phyloP scores from a whole-genome alignment of 2,888 invertebrate species.

The Drosophila peninsularis region DNA sequence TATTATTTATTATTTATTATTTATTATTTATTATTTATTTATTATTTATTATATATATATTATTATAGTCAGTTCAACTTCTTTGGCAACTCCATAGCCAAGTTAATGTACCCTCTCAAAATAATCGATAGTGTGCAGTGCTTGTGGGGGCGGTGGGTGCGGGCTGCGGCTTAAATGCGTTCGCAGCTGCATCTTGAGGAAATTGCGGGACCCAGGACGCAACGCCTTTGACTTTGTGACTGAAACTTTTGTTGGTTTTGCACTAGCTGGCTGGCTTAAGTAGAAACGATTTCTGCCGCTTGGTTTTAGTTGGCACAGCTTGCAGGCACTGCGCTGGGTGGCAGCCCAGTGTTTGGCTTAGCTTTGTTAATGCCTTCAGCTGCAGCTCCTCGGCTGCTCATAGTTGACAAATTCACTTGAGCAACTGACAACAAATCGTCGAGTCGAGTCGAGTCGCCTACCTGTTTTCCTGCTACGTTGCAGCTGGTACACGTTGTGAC shows the following conservation, averaged over 20 bases:
- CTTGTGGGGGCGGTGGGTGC: not conserved
- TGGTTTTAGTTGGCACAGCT: conserved; percentile 33
- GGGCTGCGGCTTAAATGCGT: conserved; percentile 35
- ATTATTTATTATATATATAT: too few relatives aligned
- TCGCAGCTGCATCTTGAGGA: conserved; percentile 48
- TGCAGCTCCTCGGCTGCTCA: conserved; percentile 28
- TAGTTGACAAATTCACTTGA: conserved; percentile 55
- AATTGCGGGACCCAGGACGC: conserved; percentile 38
- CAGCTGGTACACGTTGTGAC: not conserved
- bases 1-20: too few relatives aligned
- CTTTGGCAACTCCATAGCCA: conserved; percentile 1
- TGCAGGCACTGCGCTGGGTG: conserved; percentile 3
- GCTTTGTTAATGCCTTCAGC: conserved; percentile 25
- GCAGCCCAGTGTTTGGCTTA: conserved; percentile 8
- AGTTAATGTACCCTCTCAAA: conserved; percentile 33
- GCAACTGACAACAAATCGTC: conserved; percentile 37
- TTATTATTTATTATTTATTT: too few relatives aligned
- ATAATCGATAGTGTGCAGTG: conserved; percentile 14
- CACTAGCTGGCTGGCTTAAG: conserved; percentile 27
- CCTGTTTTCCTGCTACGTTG: conserved; percentile 3
- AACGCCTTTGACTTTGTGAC: conserved; percentile 58
- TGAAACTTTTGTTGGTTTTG: conserved; percentile 43
- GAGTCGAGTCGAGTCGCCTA: conserved; percentile 1
- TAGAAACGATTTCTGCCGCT: conserved; percentile 50
- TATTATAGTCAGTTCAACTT: too few relatives aligned